Evolutionary conservation across 1,140 invertebrate species (phyloP), one percentile per base, ranked within the genome.

Genomic region (Pseudomyrmex gracilis): DNA sequence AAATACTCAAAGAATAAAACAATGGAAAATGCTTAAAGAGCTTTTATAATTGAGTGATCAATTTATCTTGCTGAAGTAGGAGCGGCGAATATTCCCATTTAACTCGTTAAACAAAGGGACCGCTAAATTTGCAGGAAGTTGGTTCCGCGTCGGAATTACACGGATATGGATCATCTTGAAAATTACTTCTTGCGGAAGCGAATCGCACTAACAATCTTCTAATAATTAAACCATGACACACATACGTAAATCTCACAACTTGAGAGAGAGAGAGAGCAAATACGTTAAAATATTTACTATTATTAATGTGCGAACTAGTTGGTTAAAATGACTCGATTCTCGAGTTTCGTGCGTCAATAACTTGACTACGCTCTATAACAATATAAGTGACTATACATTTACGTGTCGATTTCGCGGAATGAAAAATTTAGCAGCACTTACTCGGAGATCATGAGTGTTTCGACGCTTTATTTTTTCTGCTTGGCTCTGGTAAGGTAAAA

Each of bases 41-140:
- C 34, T 34, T 34, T 34, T 34, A 34, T 34, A 34, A 34, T 34
- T 34, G 34, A 34, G 34, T 34, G 34, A 34, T 34, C 34, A 34
- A 34, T 34, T 34, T 51, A 51, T 51, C 53, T 49, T 58, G 53
- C 70, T 49, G 22, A 43, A 15, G 45, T 20, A 17, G 20, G 20
- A n/a, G 2, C 5, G 34, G 34, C 45, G 12, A 43, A 64, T 43
- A 22, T 10, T 13, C 10, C 47, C 15, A 63, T 47, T 13, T 64
- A 64, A 66, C 45, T 34, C 45, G 45, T 51, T 10, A 55, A 68
- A 67, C 15, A 47, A n/a, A 24, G 20, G 15, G 45, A 12, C n/a
- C 15, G 64, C 15, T 58, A 78, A 78, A 68, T 68, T 78, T 45
- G 20, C 15, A 13, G 43, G 17, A 45, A 78, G 64, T 70, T 57